Conservation (phyloP, 2,797 vertebrate genomes). For the Lacerta bilineata region DNA sequence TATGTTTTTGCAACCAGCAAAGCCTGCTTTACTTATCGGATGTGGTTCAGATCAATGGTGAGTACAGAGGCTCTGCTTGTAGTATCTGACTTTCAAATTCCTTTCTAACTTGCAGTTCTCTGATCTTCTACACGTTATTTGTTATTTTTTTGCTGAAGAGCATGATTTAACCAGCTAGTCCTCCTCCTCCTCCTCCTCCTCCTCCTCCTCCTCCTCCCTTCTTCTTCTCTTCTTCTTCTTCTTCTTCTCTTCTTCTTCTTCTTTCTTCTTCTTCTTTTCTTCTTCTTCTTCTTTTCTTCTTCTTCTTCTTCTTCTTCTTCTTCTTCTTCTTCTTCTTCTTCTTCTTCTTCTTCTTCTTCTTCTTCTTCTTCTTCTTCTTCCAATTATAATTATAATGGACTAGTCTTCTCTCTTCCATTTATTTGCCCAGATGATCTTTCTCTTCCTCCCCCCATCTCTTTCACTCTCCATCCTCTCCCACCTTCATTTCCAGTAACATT, state of each 20-base stretch:
- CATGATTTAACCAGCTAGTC: constrained; percentile 22
- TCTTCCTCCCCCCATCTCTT: background rate
- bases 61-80: background rate
- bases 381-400: constrained; percentile 48
- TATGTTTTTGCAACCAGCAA: background rate
- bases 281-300: no score
- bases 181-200: constrained; percentile 20
- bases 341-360: no score
- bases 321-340: no score
- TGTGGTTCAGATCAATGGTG: background rate
- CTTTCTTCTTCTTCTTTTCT: no score
- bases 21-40: background rate
- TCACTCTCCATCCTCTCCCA: background rate
- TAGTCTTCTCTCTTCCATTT: background rate
- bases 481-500: constrained; percentile 44
- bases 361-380: background rate
- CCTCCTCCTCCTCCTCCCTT: no score
- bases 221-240: no score
- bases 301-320: no score
- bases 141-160: background rate
- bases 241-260: no score
- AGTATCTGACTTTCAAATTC: background rate
- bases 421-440: background rate
- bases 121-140: background rate
- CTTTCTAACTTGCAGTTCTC: constrained; percentile 1